phyloP scores from a whole-genome alignment of 2,888 invertebrate species.

The Netelia inedita region DNA sequence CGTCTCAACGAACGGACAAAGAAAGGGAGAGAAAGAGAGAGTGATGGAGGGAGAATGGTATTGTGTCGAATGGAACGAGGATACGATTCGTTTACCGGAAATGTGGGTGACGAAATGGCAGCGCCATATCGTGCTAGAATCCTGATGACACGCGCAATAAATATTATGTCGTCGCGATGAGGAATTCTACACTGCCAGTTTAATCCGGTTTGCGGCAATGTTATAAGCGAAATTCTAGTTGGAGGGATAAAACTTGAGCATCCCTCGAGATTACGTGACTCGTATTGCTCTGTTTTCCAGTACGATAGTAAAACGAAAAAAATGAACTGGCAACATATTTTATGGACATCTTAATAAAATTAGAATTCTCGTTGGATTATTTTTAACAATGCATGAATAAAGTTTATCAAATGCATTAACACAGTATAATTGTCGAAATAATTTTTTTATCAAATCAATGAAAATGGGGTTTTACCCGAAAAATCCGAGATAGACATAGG shows the following conservation, averaged over 20 bases:
- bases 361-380: no score
- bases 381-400: no score
- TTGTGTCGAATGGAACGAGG: background rate
- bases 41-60: background rate
- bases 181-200: background rate
- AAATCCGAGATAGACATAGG: background rate
- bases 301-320: background rate
- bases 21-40: no score
- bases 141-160: slow-evolving; percentile 18
- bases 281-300: background rate
- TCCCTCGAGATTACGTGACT: slow-evolving; percentile 27
- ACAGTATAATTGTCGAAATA: no score
- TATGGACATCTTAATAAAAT: background rate
- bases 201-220: background rate
- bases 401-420: no score
- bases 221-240: slow-evolving; percentile 29
- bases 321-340: background rate
- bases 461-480: background rate
- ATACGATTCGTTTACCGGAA: slow-evolving; percentile 1
- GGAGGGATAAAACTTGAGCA: slow-evolving; percentile 29
- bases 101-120: slow-evolving; percentile 9
- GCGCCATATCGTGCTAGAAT: background rate
- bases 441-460: background rate
- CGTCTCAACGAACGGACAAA: background rate
- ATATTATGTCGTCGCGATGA: slow-evolving; percentile 28